Evolutionary conservation across 2,888 invertebrate genomes (phyloP).

Genomic region (Plebejus melissa): DNA sequence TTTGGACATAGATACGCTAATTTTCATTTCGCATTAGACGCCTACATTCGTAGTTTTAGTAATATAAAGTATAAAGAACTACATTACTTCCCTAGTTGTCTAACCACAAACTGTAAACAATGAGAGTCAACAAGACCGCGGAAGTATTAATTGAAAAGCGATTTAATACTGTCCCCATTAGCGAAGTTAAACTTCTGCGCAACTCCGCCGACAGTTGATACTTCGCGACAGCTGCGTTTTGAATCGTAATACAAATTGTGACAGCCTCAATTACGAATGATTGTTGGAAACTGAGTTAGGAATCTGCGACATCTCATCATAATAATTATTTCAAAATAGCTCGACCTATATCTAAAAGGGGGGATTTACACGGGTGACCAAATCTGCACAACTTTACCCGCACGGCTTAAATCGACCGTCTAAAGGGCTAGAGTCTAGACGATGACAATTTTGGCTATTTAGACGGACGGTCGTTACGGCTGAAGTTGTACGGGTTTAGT

Average conservation of each 20-base stretch:
- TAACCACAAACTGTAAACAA: background rate
- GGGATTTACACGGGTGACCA: constrained; percentile 31
- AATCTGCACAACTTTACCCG: constrained; percentile 35
- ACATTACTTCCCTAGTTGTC: background rate
- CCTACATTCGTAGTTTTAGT: too few relatives aligned
- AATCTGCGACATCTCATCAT: background rate
- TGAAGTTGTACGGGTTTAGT: background rate
- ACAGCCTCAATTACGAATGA: background rate
- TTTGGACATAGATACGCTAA: too few relatives aligned
- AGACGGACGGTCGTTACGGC: too few relatives aligned
- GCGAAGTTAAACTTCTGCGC: background rate
- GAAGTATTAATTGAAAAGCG: constrained; percentile 2
- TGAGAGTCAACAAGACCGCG: background rate
- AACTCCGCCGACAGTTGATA: background rate
- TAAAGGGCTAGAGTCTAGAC: background rate
- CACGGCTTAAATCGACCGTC: constrained; percentile 29
- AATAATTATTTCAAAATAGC: background rate
- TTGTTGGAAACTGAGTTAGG: constrained; percentile 4
- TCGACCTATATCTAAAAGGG: background rate
- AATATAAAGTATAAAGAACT: background rate
- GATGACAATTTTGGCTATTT: too few relatives aligned
- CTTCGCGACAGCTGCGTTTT: background rate
- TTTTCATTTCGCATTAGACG: background rate
- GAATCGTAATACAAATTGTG: background rate
- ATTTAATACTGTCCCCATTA: background rate